Conservation (phyloP, 2,797 vertebrate species). For the Pyrocephalus nanus region DNA sequence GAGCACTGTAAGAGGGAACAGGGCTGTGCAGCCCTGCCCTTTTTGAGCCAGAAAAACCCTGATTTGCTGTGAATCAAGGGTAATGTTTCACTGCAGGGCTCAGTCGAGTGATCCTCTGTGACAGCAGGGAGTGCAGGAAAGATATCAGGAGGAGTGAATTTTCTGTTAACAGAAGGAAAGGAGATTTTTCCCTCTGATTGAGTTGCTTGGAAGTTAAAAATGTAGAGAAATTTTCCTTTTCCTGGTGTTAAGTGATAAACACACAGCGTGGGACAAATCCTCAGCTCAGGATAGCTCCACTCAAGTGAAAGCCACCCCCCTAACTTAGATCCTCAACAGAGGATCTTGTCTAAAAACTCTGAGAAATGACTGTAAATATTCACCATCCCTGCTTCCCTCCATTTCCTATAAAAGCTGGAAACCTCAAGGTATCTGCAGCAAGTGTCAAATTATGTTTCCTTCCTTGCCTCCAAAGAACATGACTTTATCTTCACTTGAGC, state of each 20-base stretch:
- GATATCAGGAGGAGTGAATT: neutral
- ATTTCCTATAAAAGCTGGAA: neutral
- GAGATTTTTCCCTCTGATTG: neutral
- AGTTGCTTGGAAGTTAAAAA: neutral
- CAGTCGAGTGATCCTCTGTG: neutral
- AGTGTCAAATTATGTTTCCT: neutral
- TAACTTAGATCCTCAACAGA: neutral
- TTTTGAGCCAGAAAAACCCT: neutral
- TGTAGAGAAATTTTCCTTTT: neutral
- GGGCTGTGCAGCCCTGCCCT: neutral
- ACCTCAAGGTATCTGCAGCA: neutral
- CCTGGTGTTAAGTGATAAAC: neutral
- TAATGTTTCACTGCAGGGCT: neutral
- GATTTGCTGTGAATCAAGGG: neutral
- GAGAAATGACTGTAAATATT: neutral
- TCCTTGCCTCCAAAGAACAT: neutral
- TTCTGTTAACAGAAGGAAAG: neutral
- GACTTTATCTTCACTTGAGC: neutral
- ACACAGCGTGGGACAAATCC: neutral
- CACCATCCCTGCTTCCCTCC: neutral
- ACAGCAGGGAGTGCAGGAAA: neutral
- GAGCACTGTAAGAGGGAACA: rapidly evolving
- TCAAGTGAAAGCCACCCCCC: neutral
- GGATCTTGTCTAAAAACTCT: neutral
- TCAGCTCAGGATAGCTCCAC: neutral